A percentile compares a stretch with the other conserved stretches of the same genome.
phyloP scores from a whole-genome alignment of 1,140 invertebrate species.

The Brachionus rubens region DNA sequence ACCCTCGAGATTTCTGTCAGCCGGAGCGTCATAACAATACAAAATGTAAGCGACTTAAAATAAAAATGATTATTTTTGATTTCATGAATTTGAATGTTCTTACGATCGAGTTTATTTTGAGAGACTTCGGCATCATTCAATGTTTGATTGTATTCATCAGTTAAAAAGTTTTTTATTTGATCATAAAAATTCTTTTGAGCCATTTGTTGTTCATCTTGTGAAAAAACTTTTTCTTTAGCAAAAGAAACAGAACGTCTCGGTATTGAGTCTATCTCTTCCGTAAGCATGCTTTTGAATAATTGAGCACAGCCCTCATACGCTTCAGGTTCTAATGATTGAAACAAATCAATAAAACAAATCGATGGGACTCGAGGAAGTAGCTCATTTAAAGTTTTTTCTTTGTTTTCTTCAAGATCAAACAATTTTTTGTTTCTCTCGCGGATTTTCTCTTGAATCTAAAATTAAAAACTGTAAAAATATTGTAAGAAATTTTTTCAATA shows the following conservation, averaged over 20 bases:
- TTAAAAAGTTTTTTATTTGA: neutral
- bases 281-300: neutral
- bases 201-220: conserved; percentile 32
- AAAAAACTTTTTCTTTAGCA: conserved; percentile 33
- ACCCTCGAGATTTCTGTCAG: conserved; percentile 10
- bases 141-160: neutral
- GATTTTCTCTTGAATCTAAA: conserved; percentile 12
- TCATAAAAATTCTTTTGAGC: conserved; percentile 31
- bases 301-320: neutral
- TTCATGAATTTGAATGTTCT: neutral
- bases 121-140: neutral
- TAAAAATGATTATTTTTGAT: neutral
- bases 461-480: neutral
- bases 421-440: conserved; percentile 12
- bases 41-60: conserved; percentile 20
- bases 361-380: neutral
- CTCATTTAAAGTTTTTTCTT: conserved; percentile 27
- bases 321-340: conserved; percentile 3
- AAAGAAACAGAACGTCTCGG: conserved; percentile 23
- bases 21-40: conserved; percentile 2
- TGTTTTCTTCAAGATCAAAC: conserved; percentile 21
- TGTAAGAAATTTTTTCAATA: neutral
- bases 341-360: conserved; percentile 23
- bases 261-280: conserved; percentile 10
- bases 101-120: neutral